phyloP scores from a whole-genome alignment of 2,113 vertebrate species.

The Varanus salvator region DNA sequence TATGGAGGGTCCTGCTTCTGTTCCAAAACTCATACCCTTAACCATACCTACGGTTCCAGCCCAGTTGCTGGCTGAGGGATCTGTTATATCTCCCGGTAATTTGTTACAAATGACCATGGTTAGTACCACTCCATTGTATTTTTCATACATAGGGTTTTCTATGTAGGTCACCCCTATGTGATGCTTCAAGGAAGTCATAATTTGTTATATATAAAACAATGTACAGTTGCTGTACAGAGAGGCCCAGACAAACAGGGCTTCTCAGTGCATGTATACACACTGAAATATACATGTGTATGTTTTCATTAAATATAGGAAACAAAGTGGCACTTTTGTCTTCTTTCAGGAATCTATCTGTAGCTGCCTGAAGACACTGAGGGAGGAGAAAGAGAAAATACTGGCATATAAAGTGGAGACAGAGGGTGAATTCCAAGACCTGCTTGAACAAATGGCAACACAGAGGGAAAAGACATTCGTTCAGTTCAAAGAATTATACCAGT shows the following conservation, averaged over 20 bases:
- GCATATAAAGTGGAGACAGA: neutral
- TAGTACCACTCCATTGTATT: neutral
- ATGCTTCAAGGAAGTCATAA: no score
- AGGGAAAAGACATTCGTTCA: neutral
- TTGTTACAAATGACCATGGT: no score
- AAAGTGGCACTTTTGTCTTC: neutral
- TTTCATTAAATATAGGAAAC: neutral
- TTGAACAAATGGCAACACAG: neutral
- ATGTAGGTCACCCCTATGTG: no score
- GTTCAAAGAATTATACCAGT: neutral
- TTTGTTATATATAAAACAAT: neutral
- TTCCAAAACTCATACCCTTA: neutral
- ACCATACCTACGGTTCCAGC: neutral
- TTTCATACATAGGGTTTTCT: neutral
- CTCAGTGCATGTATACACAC: neutral
- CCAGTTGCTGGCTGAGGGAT: no score
- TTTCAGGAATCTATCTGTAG: neutral
- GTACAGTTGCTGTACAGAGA: neutral
- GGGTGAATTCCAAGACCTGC: neutral
- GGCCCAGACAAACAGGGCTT: neutral
- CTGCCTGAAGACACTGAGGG: neutral
- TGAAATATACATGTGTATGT: neutral
- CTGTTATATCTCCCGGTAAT: no score
- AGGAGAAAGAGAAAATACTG: neutral
- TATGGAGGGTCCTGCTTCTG: neutral